These are phyloP conservation scores for Vulpes vulpes DNA, from an alignment of 2,113 vertebrate genomes.

Conservation along the genomic window DNA sequence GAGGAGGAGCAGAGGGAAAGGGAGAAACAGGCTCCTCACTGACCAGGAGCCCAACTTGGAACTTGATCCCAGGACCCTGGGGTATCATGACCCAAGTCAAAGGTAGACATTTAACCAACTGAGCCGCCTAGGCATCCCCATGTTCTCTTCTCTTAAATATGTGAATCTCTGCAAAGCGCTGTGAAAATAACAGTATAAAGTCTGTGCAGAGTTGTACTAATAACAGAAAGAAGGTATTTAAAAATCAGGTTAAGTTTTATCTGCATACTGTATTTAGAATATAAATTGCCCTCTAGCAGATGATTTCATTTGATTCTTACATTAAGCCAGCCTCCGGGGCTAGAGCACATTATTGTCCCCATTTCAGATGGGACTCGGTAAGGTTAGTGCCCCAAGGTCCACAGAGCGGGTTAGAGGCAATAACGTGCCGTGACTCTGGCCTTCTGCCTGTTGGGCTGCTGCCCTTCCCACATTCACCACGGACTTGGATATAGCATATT, in stretches of 20 bases:
- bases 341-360: neutral
- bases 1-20: too few species aligned
- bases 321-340: neutral
- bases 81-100: too few species aligned
- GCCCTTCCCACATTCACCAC: neutral
- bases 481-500: neutral
- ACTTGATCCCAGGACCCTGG: too few species aligned
- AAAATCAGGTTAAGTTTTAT: neutral
- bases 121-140: too few species aligned
- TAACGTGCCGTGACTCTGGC: neutral
- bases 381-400: neutral
- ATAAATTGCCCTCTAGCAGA: neutral
- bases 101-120: too few species aligned
- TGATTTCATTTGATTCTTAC: slow-evolving; percentile 30
- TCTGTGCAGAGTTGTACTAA: neutral
- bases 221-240: neutral
- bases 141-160: neutral
- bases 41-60: too few species aligned
- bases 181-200: neutral
- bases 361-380: neutral
- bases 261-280: neutral
- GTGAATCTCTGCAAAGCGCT: neutral
- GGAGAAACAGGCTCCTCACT: too few species aligned
- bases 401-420: neutral
- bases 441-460: neutral